Base-by-base conservation (phyloP, 2,888 invertebrate species). In the Papilio elwesi region DNA sequence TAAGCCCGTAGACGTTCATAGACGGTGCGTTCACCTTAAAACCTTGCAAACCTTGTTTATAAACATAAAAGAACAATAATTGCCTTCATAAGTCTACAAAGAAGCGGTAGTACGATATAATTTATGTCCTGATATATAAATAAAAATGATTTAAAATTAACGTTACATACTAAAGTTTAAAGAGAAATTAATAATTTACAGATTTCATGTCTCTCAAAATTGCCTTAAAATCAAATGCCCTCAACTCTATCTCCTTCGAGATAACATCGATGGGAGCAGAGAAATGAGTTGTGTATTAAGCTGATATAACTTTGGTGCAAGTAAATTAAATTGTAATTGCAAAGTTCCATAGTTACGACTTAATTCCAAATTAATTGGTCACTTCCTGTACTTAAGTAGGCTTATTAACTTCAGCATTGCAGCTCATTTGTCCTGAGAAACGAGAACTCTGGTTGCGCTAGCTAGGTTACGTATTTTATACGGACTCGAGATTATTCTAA, bases 21-120 rank as follows among this genome's bases (percentile, higher is more conserved):
- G 62, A 70, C 26, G 63, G 70, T 70, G 53, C 70, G 53, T 53
- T 70, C 62, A 70, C 70, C 47, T 63, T 52, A 63, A 63, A 43
- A 70, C 47, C 16, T 47, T 47, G 59, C 47, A 53, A 64, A 63
- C 47, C 47, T 47, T 16, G 43, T 69, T 16, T 63, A 53, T 53
- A 51, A 69, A 53, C 11, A 43, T 8, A 51, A 57, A 68, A 38
- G 8, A 59, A 55, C 48, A 12, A 59, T n/a, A 8, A n/a, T 16
- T 48, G 10, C 6, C 11, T 67, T 43, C 38, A 48, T 66, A 38
- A 53, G 38, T 16, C 43, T 15, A 43, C 43, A 9, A 43, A 43
- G 9, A 43, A 43, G 6, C 43, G 8, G 6, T 43, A 43, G 8
- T 9, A 43, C 43, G 4, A 43, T 43, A 43, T 9, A 1, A 43